phyloP scores from a whole-genome alignment of 1,140 invertebrate species.

The Planococcus citri region DNA sequence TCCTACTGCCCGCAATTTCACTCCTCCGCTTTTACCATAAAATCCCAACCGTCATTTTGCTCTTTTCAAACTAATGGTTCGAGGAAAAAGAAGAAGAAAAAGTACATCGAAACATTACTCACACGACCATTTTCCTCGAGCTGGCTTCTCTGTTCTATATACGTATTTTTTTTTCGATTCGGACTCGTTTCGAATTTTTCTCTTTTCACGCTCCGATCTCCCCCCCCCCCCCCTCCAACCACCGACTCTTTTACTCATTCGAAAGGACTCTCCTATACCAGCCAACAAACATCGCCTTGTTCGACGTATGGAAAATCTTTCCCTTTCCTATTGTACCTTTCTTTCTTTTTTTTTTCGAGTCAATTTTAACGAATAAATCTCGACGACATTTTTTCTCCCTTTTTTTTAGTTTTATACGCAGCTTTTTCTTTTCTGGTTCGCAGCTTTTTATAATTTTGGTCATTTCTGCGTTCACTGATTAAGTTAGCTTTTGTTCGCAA shows the following conservation, averaged over 20 bases:
- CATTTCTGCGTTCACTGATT: too few relatives aligned
- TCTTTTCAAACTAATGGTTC: slow-evolving; percentile 1
- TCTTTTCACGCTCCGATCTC: too few relatives aligned
- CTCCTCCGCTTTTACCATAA: neutral
- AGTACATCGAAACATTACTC: neutral
- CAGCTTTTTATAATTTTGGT: too few relatives aligned
- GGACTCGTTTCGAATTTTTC: neutral
- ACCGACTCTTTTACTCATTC: too few relatives aligned
- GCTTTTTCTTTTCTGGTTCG: too few relatives aligned
- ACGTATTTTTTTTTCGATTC: too few relatives aligned
- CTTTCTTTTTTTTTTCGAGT: neutral
- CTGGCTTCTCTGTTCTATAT: too few relatives aligned
- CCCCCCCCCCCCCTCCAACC: too few relatives aligned
- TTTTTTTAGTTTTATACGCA: neutral
- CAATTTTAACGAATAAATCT: neutral
- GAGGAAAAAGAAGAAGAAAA: neutral
- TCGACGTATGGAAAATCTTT: neutral
- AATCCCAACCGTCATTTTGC: slow-evolving; percentile 6
- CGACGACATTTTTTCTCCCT: neutral
- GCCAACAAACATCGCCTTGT: neutral
- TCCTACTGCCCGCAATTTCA: neutral
- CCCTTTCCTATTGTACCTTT: too few relatives aligned
- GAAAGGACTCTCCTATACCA: neutral
- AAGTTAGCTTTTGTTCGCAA: too few relatives aligned
- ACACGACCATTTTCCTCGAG: neutral